A percentile compares a stretch with the other conserved stretches of the same genome.
Conservation (phyloP, 2,888 invertebrate species). For the Lottia scabra region DNA sequence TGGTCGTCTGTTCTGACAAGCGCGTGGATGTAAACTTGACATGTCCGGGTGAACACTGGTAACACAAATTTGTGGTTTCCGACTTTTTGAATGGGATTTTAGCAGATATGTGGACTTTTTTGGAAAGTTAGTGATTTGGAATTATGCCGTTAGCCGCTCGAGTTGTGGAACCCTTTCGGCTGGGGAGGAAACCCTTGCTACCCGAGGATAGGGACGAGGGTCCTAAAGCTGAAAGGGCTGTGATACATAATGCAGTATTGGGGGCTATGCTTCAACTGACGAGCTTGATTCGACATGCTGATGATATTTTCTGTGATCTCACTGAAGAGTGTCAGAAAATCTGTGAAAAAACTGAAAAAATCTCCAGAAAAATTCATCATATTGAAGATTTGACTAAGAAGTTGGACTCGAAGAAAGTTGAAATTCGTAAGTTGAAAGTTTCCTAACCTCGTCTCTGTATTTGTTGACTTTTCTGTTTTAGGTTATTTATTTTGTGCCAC, state of each 20-base stretch:
- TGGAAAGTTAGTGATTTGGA: constrained; percentile 2
- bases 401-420: constrained; percentile 54
- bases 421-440: constrained; percentile 55
- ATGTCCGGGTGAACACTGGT: not conserved
- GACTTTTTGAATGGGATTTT: not conserved
- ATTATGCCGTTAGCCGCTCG: constrained; percentile 54
- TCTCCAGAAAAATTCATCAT: constrained; percentile 36
- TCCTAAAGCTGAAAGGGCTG: constrained; percentile 39
- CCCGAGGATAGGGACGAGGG: constrained; percentile 37
- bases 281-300: constrained; percentile 60
- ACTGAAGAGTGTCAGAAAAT: constrained; percentile 60
- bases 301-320: constrained; percentile 61
- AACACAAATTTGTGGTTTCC: not conserved
- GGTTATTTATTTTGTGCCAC: no score
- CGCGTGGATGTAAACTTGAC: not conserved
- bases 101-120: not conserved
- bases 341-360: constrained; percentile 49
- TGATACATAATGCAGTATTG: constrained; percentile 51
- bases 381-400: constrained; percentile 38
- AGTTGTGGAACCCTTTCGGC: constrained; percentile 47
- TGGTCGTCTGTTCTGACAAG: not conserved
- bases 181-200: constrained; percentile 44
- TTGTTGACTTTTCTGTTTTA: no score
- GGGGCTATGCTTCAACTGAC: constrained; percentile 57
- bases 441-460: not conserved